These are phyloP conservation scores for Zootermopsis nevadensis DNA, from an alignment of 2,888 invertebrate species.

Conservation along the genomic window DNA sequence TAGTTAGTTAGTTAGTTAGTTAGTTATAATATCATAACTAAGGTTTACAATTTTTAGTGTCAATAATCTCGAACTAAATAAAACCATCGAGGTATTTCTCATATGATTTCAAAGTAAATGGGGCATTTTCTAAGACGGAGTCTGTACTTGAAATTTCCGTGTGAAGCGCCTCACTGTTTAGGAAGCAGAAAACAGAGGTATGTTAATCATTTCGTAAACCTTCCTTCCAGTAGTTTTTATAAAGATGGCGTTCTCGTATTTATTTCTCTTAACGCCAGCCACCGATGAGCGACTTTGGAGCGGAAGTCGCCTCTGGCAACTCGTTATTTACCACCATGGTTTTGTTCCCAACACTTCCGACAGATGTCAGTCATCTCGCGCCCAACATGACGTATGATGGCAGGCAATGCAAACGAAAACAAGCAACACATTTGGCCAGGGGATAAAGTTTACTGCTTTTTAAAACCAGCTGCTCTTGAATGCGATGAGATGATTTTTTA, in stretches of 20 bases:
- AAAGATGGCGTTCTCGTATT: conserved; percentile 14
- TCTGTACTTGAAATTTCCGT: too few species aligned
- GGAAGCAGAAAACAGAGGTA: neutral
- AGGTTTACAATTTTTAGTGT: too few species aligned
- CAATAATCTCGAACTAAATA: too few species aligned
- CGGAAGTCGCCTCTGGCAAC: conserved; percentile 31
- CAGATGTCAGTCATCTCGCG: conserved; percentile 41
- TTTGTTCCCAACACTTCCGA: conserved; percentile 27
- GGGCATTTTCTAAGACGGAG: too few species aligned
- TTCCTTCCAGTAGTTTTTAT: neutral
- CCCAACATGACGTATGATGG: conserved; percentile 14
- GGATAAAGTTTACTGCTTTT: conserved; percentile 13
- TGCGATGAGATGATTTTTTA: neutral
- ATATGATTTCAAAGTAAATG: too few species aligned
- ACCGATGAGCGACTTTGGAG: conserved; percentile 2
- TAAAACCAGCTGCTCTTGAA: conserved; percentile 12
- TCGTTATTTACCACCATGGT: conserved; percentile 24
- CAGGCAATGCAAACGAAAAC: conserved; percentile 13
- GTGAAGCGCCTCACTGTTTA: too few species aligned
- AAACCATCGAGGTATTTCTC: too few species aligned
- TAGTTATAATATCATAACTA: too few species aligned
- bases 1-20: too few species aligned
- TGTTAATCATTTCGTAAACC: conserved; percentile 1
- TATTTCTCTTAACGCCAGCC: conserved; percentile 28
- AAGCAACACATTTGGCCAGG: conserved; percentile 5